Evolutionary conservation across 1,140 invertebrate genomes (phyloP), one percentile per base, ranked within the genome.

Genomic region (Zaprionus taronus): DNA sequence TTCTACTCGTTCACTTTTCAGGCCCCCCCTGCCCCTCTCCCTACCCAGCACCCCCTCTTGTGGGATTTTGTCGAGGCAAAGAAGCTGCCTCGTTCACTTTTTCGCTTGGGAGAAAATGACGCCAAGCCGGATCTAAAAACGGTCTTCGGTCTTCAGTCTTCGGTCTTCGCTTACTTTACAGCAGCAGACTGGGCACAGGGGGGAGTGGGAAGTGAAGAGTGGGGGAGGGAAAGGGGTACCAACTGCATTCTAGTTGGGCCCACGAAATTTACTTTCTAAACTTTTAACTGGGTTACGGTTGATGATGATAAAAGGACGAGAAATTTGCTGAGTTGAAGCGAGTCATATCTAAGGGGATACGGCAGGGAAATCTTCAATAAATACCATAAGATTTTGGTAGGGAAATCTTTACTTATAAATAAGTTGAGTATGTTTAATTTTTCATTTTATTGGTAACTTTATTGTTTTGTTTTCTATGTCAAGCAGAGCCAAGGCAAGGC

Each of bases 1-100:
- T 89, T 90, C 86, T 85, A 85, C 79, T 89, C 85, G 85, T 77
- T 91, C 82, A 90, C 85, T 80, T 91, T 89, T 75, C 73, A 53
- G 36, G 36, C 55, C 53, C n/a, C n/a, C n/a, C n/a, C n/a, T n/a
- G n/a, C n/a, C 12, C 38, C 47, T 20, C 55, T 31, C 36, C 31
- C 12, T 57, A 17, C 41, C 77, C 47, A 36, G 34, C 34, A 4
- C 11, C 65, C 22, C 6, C 15, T 14, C 31, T 31, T 24, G 51
- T 62, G 49, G 61, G 15, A 41, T 56, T 80, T 67, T 63, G 28
- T 31, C 72, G 69, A 41, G 57, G 66, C 72, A 73, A 83, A 83
- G 81, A 83, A 83, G 81, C 79, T 70, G 64, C 62, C 62, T 81
- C 67, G 68, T 69, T 70, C 55, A 31, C 26, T 68, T 72, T 72